Evolutionary conservation across 2,888 invertebrate genomes (phyloP), one percentile per base, ranked within the genome.

Genomic region (Ligdia adustata): DNA sequence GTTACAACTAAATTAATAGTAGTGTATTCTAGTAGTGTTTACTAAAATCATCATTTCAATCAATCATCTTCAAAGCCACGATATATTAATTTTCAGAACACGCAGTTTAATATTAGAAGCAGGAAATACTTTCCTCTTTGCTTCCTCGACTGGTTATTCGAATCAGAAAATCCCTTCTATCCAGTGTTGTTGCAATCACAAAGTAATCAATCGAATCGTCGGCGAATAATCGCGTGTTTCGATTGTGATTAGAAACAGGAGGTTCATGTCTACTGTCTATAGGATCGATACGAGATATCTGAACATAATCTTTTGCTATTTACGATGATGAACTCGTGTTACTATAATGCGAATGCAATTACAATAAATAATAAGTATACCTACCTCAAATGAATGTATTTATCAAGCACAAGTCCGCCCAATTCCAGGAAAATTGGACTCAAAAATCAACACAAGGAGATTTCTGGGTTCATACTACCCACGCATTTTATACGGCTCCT

Each of bases 171-270:
- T 15, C 26, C 35, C 26, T 15, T 11, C n/a, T 20, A 22, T 34
- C 22, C 34, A 16, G 7, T n/a, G 27, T 28, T 27, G 27, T 24
- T 9, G 29, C 28, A 35, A 43, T 33, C 26, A 35, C 16, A 43
- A 24, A 43, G 20, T n/a, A 29, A 43, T 43, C 35, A 43, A 24
- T 29, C 43, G 33, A 12, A 29, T 29, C 29, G 9, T 9, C 4
- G 26, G 18, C 9, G 20, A 34, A 35, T 34, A 33, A 41, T 41
- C 35, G 26, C 16, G 29, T 34, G 42, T 29, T 43, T 43, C 11
- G 34, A 22, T 34, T 29, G 5, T 22, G 12, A 29, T 43, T 29
- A 9, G 15, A 9, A 34, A 18, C 16, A 26, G 15, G 9, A 18
- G 18, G 6, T 18, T 18, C 18, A 18, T 18, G 1, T 22, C 22